A percentile compares a stretch with the other conserved stretches of the same genome.
Evolutionary conservation across 2,888 invertebrate species (phyloP).

Genomic region (Coenonympha glycerion): DNA sequence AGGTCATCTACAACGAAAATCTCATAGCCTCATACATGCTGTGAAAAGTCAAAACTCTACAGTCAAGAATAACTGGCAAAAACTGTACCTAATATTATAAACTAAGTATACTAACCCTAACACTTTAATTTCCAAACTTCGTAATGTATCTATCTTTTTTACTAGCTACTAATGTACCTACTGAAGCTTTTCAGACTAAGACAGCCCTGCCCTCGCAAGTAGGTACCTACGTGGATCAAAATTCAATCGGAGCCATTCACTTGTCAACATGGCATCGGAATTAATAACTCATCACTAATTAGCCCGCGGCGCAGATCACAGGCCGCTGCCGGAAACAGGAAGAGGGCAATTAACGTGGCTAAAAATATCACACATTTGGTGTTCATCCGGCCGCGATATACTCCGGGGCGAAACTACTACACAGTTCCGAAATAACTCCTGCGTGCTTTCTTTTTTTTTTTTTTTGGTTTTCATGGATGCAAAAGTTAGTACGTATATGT

Average conservation of each 20-base stretch:
- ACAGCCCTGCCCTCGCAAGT: too few relatives aligned
- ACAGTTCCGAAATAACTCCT: conserved; percentile 9
- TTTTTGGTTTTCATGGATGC: neutral
- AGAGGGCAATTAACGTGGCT: conserved; percentile 73
- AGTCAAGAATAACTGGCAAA: too few relatives aligned
- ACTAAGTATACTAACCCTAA: too few relatives aligned
- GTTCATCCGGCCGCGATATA: conserved; percentile 57
- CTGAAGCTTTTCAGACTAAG: neutral
- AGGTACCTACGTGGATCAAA: conserved; percentile 18
- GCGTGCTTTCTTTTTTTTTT: neutral
- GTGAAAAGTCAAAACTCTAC: too few relatives aligned
- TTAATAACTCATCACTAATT: conserved; percentile 70
- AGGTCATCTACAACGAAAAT: too few relatives aligned
- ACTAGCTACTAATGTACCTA: too few relatives aligned
- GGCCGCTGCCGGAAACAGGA: conserved; percentile 70
- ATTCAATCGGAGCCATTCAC: conserved; percentile 41
- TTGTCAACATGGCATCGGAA: conserved; percentile 49
- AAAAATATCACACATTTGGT: conserved; percentile 76
- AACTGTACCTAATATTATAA: too few relatives aligned
- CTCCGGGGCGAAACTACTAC: conserved; percentile 21
- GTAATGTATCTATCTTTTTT: too few relatives aligned
- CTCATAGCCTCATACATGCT: too few relatives aligned
- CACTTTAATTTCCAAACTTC: too few relatives aligned
- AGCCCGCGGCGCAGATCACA: conserved; percentile 63
- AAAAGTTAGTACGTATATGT: neutral